A percentile compares a stretch with the other conserved stretches of the same genome.
These are phyloP conservation scores for Calliphora vomitoria DNA, from an alignment of 2,888 invertebrate species.

Conservation along the genomic window DNA sequence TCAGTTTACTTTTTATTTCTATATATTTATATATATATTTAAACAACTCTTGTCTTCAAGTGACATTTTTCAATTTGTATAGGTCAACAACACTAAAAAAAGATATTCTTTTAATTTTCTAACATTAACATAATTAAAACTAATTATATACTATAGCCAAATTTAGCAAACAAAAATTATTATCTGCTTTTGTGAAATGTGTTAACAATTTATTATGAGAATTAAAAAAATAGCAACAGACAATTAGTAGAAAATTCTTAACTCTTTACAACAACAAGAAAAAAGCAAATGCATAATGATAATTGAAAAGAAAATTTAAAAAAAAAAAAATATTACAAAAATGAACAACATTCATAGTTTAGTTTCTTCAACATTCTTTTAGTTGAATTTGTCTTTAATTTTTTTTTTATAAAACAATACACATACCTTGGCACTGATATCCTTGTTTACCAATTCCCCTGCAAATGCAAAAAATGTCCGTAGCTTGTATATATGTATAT, in stretches of 20 bases:
- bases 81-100: too few relatives aligned
- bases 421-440: slow-evolving; percentile 98
- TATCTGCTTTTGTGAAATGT: slow-evolving; percentile 8
- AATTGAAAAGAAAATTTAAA: slow-evolving; percentile 48
- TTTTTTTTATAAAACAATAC: slow-evolving; percentile 76
- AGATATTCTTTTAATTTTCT: too few relatives aligned
- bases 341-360: slow-evolving; percentile 66
- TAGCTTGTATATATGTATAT: slow-evolving; percentile 82
- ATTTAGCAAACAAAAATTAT: not conserved
- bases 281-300: slow-evolving; percentile 60
- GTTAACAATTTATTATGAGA: slow-evolving; percentile 36
- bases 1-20: too few relatives aligned
- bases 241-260: slow-evolving; percentile 55
- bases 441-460: slow-evolving; percentile 99
- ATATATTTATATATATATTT: too few relatives aligned
- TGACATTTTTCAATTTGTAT: too few relatives aligned
- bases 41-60: too few relatives aligned
- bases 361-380: slow-evolving; percentile 54
- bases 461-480: slow-evolving; percentile 87
- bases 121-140: too few relatives aligned
- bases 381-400: slow-evolving; percentile 51
- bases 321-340: slow-evolving; percentile 48
- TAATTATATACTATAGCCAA: not conserved
- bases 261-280: slow-evolving; percentile 37
- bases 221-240: slow-evolving; percentile 28